Percentiles rank a stretch among this genome's conserved stretches.
Evolutionary conservation across 2,888 invertebrate genomes (phyloP).

Genomic region (Scrobipalpa costella): DNA sequence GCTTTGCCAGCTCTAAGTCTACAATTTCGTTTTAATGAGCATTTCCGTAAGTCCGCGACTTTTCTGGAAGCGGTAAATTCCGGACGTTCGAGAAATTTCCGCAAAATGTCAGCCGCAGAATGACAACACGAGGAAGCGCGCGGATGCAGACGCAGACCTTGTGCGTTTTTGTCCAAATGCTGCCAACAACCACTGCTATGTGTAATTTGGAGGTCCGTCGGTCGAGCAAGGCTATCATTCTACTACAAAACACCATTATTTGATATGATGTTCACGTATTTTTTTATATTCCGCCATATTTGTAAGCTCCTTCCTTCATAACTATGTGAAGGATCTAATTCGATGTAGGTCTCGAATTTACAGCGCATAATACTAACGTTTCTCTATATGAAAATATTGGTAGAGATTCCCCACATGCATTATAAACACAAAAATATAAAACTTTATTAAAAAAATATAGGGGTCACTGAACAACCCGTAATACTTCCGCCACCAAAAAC

Average conservation of each 20-base stretch:
- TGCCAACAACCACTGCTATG: slow-evolving; percentile 69
- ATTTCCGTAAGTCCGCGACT: not conserved
- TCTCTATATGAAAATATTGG: no score
- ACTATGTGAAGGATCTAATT: not conserved
- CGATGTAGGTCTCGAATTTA: not conserved
- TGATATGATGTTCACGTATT: not conserved
- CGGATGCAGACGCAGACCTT: slow-evolving; percentile 54
- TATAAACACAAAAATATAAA: no score
- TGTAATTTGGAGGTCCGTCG: slow-evolving; percentile 80
- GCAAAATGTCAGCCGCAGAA: slow-evolving; percentile 18
- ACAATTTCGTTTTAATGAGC: not conserved
- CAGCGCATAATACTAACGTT: not conserved
- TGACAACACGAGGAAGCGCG: slow-evolving; percentile 59
- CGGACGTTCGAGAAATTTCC: slow-evolving; percentile 20
- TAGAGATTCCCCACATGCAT: no score
- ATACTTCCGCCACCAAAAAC: not conserved
- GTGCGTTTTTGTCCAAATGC: slow-evolving; percentile 64
- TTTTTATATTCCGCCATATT: not conserved
- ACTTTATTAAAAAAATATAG: no score
- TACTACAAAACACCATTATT: slow-evolving; percentile 2
- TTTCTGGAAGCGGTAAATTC: not conserved
- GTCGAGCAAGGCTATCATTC: slow-evolving; percentile 64
- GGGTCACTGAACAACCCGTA: no score
- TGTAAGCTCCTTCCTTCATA: no score
- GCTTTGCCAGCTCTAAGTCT: not conserved